phyloP scores from a whole-genome alignment of 1,140 invertebrate genomes.

The Penaeus indicus region DNA sequence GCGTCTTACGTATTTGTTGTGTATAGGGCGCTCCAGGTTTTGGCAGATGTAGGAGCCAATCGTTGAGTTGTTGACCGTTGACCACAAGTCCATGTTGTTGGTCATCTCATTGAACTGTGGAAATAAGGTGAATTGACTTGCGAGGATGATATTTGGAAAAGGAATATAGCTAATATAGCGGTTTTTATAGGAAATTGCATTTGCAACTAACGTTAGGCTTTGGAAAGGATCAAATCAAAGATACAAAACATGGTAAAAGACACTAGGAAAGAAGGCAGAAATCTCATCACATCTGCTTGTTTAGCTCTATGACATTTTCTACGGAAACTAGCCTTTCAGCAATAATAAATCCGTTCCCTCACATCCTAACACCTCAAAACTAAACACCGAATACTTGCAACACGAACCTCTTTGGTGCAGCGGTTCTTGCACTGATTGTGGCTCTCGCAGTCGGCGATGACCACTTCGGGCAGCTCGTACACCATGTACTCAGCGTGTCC shows the following conservation, averaged over 20 bases:
- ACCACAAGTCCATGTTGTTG: slow-evolving; percentile 50
- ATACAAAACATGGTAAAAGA: too few relatives aligned
- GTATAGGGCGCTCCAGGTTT: slow-evolving; percentile 16
- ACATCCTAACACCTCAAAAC: neutral
- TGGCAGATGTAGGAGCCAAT: slow-evolving; percentile 43
- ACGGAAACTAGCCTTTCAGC: too few relatives aligned
- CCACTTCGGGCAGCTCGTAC: slow-evolving; percentile 16
- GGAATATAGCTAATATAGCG: neutral
- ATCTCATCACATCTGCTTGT: too few relatives aligned
- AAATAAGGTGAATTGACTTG: neutral
- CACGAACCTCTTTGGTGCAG: slow-evolving; percentile 29
- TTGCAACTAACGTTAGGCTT: too few relatives aligned
- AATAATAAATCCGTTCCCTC: neutral
- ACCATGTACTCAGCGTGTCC: slow-evolving; percentile 39
- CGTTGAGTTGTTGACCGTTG: slow-evolving; percentile 5
- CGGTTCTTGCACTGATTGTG: slow-evolving; percentile 43
- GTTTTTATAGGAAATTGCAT: too few relatives aligned
- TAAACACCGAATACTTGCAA: neutral
- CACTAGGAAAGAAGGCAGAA: too few relatives aligned
- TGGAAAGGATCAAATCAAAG: too few relatives aligned
- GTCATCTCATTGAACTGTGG: slow-evolving; percentile 39
- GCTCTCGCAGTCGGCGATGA: slow-evolving; percentile 18
- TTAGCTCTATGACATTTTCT: too few relatives aligned
- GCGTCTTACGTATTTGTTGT: slow-evolving; percentile 44
- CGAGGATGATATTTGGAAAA: too few relatives aligned